Conservation (phyloP, 2,113 vertebrate genomes). For the Heliornis fulica region DNA sequence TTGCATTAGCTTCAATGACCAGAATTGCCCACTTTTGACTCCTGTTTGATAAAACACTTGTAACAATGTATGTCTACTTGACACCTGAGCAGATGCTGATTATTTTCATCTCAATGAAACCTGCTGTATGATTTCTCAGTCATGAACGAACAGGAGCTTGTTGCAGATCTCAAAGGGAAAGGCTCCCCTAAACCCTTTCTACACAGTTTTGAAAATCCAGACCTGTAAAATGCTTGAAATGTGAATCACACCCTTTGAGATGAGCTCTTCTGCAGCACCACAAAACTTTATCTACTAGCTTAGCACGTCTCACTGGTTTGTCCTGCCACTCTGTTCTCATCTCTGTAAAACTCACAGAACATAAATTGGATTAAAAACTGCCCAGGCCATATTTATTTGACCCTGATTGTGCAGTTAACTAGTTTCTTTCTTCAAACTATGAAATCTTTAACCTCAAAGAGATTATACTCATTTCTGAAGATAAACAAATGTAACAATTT, state of each 20-base stretch:
- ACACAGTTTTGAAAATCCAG: background rate
- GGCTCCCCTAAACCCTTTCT: background rate
- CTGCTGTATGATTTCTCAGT: background rate
- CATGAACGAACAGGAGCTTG: background rate
- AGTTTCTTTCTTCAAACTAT: background rate
- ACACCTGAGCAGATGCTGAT: conserved; percentile 11
- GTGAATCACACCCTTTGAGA: background rate
- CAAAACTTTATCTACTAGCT: background rate
- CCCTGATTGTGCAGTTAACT: background rate
- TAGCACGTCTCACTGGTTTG: background rate
- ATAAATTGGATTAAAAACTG: background rate
- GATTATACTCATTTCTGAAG: background rate
- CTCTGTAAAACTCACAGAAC: background rate
- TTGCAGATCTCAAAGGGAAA: background rate
- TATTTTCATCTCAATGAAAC: background rate
- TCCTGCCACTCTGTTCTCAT: background rate
- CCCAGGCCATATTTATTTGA: background rate
- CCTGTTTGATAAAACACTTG: background rate
- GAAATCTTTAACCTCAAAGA: background rate
- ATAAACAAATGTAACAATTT: background rate
- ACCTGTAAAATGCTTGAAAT: background rate
- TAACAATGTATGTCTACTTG: background rate
- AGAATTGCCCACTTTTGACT: background rate
- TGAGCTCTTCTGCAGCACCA: background rate
- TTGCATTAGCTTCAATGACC: background rate